Evolutionary conservation across 2,113 vertebrate species (phyloP), one percentile per base, ranked within the genome.

Genomic region (Piliocolobus tephrosceles): DNA sequence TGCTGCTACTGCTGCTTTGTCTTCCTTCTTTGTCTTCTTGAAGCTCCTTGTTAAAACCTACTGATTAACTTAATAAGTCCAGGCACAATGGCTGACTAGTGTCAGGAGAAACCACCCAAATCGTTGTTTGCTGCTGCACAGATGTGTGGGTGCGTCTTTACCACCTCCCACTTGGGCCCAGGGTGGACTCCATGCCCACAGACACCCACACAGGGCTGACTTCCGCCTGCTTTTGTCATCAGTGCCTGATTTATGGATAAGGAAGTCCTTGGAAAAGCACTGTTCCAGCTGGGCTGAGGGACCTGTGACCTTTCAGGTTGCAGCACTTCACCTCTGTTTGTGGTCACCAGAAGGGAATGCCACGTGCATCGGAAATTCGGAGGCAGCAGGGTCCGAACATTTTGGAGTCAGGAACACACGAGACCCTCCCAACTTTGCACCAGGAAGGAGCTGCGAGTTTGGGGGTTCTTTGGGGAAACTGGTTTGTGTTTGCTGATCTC

Each of bases 401-500:
- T 88, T 96, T 38, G 98, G 98, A 57, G 98, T 98, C 95, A 98
- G 97, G 61, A 30, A 64, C 61, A 64, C 30, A 68, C 88, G 96
- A 98, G 98, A 90, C 68, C 98, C 97, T 86, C 76, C 98, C 17
- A 97, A 93, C 76, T 98, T 97, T 97, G 96, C 96, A 93, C 98
- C 98, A 95, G 97, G 96, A n/a, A 90, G 94, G 72, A 93, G 76
- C 0, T 80, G 88, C 1, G 88, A 79, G 87, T 83, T 97, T 96
- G 98, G 98, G 93, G 98, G 88, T 92, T 99, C 99, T 97, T 99
- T 99, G 1, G 98, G 68, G 94, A 99, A 99, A 96, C 98, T 99
- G 47, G 99, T 99, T 98, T 99, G 99, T n/a, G 99, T 99, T 97
- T 99, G 99, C 98, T 99, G 99, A 98, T 99, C 99, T 98, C 99